Evolutionary conservation across 2,888 invertebrate species (phyloP).

Genomic region (Tachina fera): DNA sequence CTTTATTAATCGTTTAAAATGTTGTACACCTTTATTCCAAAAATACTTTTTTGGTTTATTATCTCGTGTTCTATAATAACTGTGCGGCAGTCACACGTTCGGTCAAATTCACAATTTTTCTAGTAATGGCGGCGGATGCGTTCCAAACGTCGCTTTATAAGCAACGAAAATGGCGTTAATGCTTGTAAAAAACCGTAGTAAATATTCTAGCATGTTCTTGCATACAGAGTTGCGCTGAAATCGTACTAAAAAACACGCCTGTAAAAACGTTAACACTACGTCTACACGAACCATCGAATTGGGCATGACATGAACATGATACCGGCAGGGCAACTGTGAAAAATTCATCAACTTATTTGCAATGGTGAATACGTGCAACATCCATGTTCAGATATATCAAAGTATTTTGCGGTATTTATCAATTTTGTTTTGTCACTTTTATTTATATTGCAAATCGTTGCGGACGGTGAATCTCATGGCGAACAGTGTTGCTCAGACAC

Average conservation of each 20-base stretch:
- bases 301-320: too few relatives aligned
- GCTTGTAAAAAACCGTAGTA: slow-evolving; percentile 59
- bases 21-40: slow-evolving; percentile 55
- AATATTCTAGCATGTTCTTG: slow-evolving; percentile 73
- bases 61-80: slow-evolving; percentile 38
- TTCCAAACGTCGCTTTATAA: slow-evolving; percentile 62
- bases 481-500: too few relatives aligned
- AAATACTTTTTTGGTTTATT: slow-evolving; percentile 51
- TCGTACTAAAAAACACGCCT: slow-evolving; percentile 15
- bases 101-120: slow-evolving; percentile 76
- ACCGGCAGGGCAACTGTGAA: too few relatives aligned
- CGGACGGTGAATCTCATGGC: too few relatives aligned
- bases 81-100: slow-evolving; percentile 76
- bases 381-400: too few relatives aligned
- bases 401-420: too few relatives aligned
- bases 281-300: too few relatives aligned
- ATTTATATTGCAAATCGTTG: too few relatives aligned
- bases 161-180: slow-evolving; percentile 45
- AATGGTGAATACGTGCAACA: too few relatives aligned
- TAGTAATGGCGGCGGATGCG: slow-evolving; percentile 67
- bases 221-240: slow-evolving; percentile 39
- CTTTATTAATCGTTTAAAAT: slow-evolving; percentile 55
- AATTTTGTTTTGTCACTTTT: too few relatives aligned
- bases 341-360: too few relatives aligned
- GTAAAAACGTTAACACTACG: too few relatives aligned